A percentile compares a stretch with the other conserved stretches of the same genome.
phyloP scores from a whole-genome alignment of 1,140 invertebrate species.

The Drosophila hydei region DNA sequence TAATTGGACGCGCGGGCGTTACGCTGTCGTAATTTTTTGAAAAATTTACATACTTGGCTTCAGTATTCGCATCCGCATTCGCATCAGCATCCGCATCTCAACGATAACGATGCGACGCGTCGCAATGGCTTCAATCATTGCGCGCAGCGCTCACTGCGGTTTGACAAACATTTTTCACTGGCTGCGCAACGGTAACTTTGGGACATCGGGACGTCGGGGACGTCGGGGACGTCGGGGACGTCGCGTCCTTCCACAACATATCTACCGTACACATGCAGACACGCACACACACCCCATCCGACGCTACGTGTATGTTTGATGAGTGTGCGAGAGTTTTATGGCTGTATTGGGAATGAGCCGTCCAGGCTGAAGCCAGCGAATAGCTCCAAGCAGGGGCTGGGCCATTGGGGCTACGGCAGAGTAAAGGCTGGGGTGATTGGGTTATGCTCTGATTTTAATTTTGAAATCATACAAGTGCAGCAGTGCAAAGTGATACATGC shows the following conservation, averaged over 20 bases:
- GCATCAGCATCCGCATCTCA: constrained; percentile 39
- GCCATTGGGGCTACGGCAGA: neutral
- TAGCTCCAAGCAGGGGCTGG: constrained; percentile 27
- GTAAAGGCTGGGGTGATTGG: constrained; percentile 51
- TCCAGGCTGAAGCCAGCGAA: constrained; percentile 38
- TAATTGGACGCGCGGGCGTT: constrained; percentile 74
- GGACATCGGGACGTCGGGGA: no score
- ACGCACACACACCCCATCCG: constrained; percentile 26
- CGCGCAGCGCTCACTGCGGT: constrained; percentile 74
- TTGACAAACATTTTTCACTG: constrained; percentile 81
- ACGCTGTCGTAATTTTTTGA: constrained; percentile 74
- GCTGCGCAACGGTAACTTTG: constrained; percentile 68
- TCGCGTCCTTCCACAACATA: constrained; percentile 18
- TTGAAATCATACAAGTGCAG: constrained; percentile 79
- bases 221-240: constrained; percentile 17
- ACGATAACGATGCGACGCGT: constrained; percentile 56
- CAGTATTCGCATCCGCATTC: constrained; percentile 20
- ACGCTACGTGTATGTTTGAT: constrained; percentile 71
- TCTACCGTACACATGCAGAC: constrained; percentile 4
- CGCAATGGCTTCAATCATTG: constrained; percentile 80
- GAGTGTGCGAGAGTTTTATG: constrained; percentile 79
- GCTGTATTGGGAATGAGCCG: constrained; percentile 78
- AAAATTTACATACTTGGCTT: constrained; percentile 66
- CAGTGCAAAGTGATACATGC: constrained; percentile 68
- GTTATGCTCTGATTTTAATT: constrained; percentile 81